phyloP scores from a whole-genome alignment of 2,888 invertebrate species.

The Quadroppia sp. region DNA sequence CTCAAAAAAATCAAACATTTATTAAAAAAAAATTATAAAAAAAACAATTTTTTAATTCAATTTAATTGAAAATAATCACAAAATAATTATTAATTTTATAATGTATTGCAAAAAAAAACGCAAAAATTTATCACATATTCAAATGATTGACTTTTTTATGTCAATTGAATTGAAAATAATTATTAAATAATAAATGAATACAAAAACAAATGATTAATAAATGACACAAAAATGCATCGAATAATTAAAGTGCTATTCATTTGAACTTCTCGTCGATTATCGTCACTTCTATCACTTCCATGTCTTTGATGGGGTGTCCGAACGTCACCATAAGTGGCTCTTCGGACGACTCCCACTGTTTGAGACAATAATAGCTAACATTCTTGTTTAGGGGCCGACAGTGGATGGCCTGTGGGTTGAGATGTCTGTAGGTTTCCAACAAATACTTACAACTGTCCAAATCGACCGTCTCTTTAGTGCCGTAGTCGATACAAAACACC shows the following conservation, averaged over 20 bases:
- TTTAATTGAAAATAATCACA: not conserved
- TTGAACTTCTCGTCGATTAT: not conserved
- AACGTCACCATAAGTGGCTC: not conserved
- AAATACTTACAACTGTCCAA: not conserved
- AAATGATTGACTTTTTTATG: not conserved
- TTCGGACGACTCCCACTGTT: not conserved
- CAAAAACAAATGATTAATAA: not conserved
- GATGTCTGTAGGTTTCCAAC: not conserved
- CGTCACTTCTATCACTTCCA: not conserved
- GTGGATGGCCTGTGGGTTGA: not conserved
- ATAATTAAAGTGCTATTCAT: not conserved
- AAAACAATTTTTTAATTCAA: not conserved
- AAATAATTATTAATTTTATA: not conserved
- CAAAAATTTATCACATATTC: not conserved
- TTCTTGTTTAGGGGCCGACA: not conserved
- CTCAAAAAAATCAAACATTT: not conserved
- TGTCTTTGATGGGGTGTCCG: not conserved
- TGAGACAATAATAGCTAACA: not conserved
- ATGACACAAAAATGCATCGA: not conserved
- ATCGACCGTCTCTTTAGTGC: not conserved
- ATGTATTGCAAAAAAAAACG: not conserved
- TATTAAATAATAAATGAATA: not conserved
- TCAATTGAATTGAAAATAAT: too few relatives aligned
- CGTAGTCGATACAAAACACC: slow-evolving; percentile 3
- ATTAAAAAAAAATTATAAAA: not conserved